Percentiles rank a stretch among this genome's conserved stretches.
These are phyloP conservation scores for Phrynocephalus forsythii DNA, from an alignment of 2,797 vertebrate species.

Conservation along the genomic window DNA sequence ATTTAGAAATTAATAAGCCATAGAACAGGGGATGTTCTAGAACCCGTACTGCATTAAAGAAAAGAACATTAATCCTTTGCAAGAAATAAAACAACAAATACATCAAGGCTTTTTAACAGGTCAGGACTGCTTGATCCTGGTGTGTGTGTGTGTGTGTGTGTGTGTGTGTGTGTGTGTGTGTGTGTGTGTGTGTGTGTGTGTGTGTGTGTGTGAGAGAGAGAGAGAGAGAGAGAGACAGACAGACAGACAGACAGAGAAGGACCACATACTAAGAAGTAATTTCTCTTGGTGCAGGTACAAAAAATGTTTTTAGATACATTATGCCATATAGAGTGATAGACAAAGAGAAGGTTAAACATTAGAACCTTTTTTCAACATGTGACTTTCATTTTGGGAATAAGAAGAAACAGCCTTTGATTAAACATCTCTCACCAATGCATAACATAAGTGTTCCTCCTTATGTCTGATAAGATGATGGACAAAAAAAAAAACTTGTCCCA, in stretches of 20 bases:
- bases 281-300: neutral
- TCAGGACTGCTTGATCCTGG: constrained; percentile 3
- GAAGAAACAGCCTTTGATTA: neutral
- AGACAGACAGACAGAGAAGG: too few relatives aligned
- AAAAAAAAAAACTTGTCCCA: neutral
- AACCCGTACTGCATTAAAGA: neutral
- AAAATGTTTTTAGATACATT: neutral
- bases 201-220: too few relatives aligned
- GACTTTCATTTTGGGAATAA: neutral
- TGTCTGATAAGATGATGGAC: neutral
- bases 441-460: neutral
- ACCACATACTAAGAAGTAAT: neutral
- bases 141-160: too few relatives aligned
- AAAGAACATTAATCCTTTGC: neutral
- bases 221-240: too few relatives aligned
- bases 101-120: constrained; percentile 1
- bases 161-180: too few relatives aligned
- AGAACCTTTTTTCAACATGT: neutral
- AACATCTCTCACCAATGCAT: neutral
- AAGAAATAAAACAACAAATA: neutral
- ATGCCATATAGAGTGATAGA: too few relatives aligned
- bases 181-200: too few relatives aligned
- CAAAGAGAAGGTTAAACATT: neutral
- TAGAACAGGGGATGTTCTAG: constrained; percentile 3
- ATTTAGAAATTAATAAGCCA: constrained; percentile 8